Evolutionary conservation across 2,113 vertebrate species (phyloP), one percentile per base, ranked within the genome.

Genomic region (Balaeniceps rex): DNA sequence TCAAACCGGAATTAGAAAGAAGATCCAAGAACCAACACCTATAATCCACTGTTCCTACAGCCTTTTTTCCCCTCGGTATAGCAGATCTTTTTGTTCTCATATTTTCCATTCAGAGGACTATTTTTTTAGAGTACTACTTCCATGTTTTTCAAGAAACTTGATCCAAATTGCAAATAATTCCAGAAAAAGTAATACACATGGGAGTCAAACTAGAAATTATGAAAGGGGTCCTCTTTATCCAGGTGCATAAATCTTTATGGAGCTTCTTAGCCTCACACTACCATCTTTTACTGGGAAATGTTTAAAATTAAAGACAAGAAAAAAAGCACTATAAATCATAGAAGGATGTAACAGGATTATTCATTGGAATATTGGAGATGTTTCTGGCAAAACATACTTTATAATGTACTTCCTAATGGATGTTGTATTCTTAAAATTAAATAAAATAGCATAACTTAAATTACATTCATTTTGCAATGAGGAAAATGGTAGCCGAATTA

Each of bases 341-440:
- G 75, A 68, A 76, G 19, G 19, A 87, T 47, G 10, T 95, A 94
- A 96, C 38, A 94, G n/a, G 19, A 89, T 75, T 95, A 93, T 95
- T 90, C 57, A 13, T 28, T 57, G 10, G 71, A 83, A 85, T 90
- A 79, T 40, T 94, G 33, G 34, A 92, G 63, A 87, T 64, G 26
- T 94, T 96, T 94, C 75, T 90, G 86, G 70, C 68, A 88, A 93
- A 93, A 76, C 14, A 44, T 83, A 83, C 15, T 92, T 86, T 88
- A 88, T 76, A 75, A 83, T 49, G 38, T 86, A 74, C 26, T 90
- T 93, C 91, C 61, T 93, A 85, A 93, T 90, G 19, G 71, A 90
- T 93, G n/a, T 19, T 93, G 33, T 65, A 31, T 63, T 93, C 64
- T 93, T 93, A 74, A 96, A 88, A 91, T 87, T 78, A 92, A 94